Base-by-base conservation (phyloP, 2,888 invertebrate species). In the Eupsilia transversa region DNA sequence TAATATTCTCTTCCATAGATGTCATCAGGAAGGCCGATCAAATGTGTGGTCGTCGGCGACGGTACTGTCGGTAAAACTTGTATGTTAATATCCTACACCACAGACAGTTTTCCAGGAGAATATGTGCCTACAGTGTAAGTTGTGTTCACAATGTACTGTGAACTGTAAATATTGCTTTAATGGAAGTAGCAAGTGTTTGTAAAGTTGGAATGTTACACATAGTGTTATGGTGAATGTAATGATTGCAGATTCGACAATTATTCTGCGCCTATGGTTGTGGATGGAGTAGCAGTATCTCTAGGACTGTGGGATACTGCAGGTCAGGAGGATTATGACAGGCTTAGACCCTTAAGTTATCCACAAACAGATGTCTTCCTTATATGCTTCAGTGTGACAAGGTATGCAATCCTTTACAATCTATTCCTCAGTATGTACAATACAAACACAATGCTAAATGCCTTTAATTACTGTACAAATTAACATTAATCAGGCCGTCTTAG, bases 351-450 rank as follows among this genome's bases (percentile, higher is more conserved):
- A 83, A 99, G 99, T 88, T 99, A 99, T 95, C 99, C 99, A 92
- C 99, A 99, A 97, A 99, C 99, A 86, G 99, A 99, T 96, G 99
- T 99, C 85, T 99, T 99, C 97, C 98, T 99, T 91, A 99, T 99
- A 96, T 99, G 99, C 97, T 99, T 99, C 97, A 99, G 99, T 96
- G 99, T 99, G 87, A 99, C 99, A 89, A 97, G 97, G 97, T 96
- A 88, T 89, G 73, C 83, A 57, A 38, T 46, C 52, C 63, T 54
- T 72, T n/a, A 57, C 35, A 59, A 41, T 63, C 0, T 43, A 52
- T 60, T 56, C 20, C 27, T 63, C 30, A 33, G 17, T 30, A 33
- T 38, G 30, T 49, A 77, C 35, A 54, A 14, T 35, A 67, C 52
- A 38, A 59, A 35, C 46, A 59, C n/a, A 52, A 35, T 60, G 54